Conservation (phyloP, 2,888 invertebrate species). For the Iphiclides podalirius region DNA sequence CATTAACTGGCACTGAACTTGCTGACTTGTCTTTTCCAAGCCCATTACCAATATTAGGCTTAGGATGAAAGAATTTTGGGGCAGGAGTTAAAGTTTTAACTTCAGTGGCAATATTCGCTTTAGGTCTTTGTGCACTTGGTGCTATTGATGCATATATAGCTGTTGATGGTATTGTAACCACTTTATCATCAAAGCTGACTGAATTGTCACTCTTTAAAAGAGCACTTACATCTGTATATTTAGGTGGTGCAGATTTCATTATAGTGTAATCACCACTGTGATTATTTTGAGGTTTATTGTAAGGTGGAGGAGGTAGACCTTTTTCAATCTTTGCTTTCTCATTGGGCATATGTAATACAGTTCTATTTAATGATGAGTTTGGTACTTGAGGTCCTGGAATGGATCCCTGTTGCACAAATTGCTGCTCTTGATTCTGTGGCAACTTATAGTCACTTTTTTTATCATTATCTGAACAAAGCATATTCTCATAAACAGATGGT, state of each 20-base stretch:
- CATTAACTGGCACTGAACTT: conserved; percentile 44
- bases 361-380: conserved; percentile 54
- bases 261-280: conserved; percentile 68
- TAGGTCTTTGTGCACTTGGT: conserved; percentile 76
- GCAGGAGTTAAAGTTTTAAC: conserved; percentile 75
- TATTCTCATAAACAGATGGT: conserved; percentile 73
- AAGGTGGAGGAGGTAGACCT: conserved; percentile 76
- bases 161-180: conserved; percentile 68
- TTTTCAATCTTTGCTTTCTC: conserved; percentile 77
- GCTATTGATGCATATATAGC: conserved; percentile 78
- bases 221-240: conserved; percentile 70
- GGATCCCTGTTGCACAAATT: conserved; percentile 66
- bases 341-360: conserved; percentile 48
- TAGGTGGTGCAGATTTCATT: conserved; percentile 74
- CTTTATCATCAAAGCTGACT: conserved; percentile 66
- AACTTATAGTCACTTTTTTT: conserved; percentile 63
- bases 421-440: conserved; percentile 55
- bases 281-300: conserved; percentile 54
- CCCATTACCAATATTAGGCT: conserved; percentile 81
- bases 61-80: conserved; percentile 80
- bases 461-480: conserved; percentile 68
- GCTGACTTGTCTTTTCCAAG: conserved; percentile 58
- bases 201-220: conserved; percentile 59
- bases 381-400: conserved; percentile 69
- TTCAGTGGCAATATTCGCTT: conserved; percentile 76